Conservation (phyloP, 2,797 vertebrate genomes). For the Enteromius unitaeniatus region DNA sequence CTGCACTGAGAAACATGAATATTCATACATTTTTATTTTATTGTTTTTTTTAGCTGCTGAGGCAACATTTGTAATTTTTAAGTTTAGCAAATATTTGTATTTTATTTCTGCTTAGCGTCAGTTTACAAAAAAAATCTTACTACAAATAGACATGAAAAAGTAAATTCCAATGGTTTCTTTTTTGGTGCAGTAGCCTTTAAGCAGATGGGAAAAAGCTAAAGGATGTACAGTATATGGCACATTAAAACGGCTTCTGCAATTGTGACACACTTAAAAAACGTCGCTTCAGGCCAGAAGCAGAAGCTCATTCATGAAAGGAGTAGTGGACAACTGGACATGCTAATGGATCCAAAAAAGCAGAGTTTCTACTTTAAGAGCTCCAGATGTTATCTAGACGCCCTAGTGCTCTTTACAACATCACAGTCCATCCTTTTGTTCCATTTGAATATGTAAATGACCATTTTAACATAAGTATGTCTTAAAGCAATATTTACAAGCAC, state of each 20-base stretch:
- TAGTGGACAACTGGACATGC: background rate
- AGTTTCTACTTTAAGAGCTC: background rate
- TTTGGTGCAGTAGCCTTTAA: background rate
- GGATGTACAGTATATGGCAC: background rate
- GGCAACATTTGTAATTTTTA: background rate
- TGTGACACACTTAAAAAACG: background rate
- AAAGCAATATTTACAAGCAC: background rate
- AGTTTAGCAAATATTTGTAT: background rate
- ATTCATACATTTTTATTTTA: background rate
- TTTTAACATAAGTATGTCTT: background rate
- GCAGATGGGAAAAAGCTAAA: background rate
- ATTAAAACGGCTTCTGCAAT: background rate
- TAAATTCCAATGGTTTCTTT: background rate
- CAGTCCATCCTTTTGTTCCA: background rate
- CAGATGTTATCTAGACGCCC: background rate
- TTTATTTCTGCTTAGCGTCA: background rate
- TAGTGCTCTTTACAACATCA: background rate
- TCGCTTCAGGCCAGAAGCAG: constrained; percentile 4
- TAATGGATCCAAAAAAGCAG: constrained; percentile 7
- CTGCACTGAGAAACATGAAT: too few species aligned
- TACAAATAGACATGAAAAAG: too few species aligned
- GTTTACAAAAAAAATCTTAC: background rate
- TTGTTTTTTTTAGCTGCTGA: background rate
- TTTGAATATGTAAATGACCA: background rate
- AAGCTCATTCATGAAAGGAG: constrained; percentile 6